Evolutionary conservation across 2,113 vertebrate species (phyloP), one percentile per base, ranked within the genome.

Genomic region (Geococcyx californianus): DNA sequence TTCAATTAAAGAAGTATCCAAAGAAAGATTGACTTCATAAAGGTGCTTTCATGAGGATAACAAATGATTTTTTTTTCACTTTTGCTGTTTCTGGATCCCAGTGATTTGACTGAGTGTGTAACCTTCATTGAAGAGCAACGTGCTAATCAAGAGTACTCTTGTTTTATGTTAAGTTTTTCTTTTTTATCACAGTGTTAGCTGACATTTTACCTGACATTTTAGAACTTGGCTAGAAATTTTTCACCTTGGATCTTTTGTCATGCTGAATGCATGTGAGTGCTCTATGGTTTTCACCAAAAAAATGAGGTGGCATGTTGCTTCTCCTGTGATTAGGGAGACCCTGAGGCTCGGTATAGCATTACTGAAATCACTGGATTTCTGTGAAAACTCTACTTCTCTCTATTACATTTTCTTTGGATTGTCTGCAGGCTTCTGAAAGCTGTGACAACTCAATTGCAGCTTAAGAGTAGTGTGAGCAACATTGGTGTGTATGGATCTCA

Each of bases 201-300:
- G 89, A 77, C 76, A 64, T 92, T 93, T 93, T 67, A 83, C 38
- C 49, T 90, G 91, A 70, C 76, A 75, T 91, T 90, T 90, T n/a
- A 83, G 55, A 91, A 85, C 15, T 13, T 9, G 4, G 52, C 36
- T 84, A 81, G 60, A 84, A 84, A 64, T 68, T 29, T 73, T 90
- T 92, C 29, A 8, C 16, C 74, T 63, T 92, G 23, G 13, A 17
- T 79, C 38, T 68, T 84, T 38, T 56, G 34, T 91, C n/a, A 18
- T 42, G 68, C 8, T 67, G 69, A 77, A 84, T 44, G 34, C 26
- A 51, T 8, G 4, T 38, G 42, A 94, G 47, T 9, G 14, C 34
- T 80, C 38, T 38, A 8, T 8, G 38, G 13, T 67, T 89, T 92
- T 55, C 33, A 59, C 64, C 1, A 76, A 51, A 69, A 56, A 84